These are phyloP conservation scores for Hylomyscus alleni DNA, from an alignment of 2,797 vertebrate species.

Conservation along the genomic window DNA sequence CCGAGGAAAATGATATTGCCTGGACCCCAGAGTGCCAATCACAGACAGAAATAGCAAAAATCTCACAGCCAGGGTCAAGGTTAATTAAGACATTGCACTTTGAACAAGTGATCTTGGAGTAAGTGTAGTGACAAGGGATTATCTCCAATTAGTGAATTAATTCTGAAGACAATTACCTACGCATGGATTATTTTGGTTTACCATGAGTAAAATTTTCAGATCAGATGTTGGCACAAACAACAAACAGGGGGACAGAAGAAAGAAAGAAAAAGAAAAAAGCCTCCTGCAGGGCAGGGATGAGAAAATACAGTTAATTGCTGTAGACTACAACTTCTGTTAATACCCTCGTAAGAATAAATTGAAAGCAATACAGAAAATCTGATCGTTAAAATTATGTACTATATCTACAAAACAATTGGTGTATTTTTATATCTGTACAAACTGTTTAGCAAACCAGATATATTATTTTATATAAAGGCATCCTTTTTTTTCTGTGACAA, in stretches of 20 bases:
- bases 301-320: slow-evolving; percentile 11
- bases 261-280: background rate
- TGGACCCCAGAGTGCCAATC: background rate
- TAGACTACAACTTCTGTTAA: background rate
- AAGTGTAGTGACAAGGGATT: background rate
- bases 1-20: background rate
- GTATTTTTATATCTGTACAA: background rate
- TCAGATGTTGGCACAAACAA: background rate
- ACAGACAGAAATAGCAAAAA: background rate
- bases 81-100: slow-evolving; percentile 38
- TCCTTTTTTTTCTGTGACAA: background rate
- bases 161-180: slow-evolving; percentile 15
- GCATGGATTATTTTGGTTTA: background rate
- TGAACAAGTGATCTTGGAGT: background rate
- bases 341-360: background rate
- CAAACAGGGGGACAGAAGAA: background rate
- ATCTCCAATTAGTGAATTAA: slow-evolving; percentile 22
- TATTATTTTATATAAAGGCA: background rate
- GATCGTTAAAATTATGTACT: background rate
- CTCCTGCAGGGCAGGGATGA: background rate
- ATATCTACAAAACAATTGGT: background rate
- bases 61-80: background rate
- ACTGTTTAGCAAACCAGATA: background rate
- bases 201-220: background rate
- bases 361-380: slow-evolving; percentile 25